Percentiles rank a stretch among this genome's conserved stretches.
Conservation (phyloP, 2,113 vertebrate species). For the Cacatua alba region DNA sequence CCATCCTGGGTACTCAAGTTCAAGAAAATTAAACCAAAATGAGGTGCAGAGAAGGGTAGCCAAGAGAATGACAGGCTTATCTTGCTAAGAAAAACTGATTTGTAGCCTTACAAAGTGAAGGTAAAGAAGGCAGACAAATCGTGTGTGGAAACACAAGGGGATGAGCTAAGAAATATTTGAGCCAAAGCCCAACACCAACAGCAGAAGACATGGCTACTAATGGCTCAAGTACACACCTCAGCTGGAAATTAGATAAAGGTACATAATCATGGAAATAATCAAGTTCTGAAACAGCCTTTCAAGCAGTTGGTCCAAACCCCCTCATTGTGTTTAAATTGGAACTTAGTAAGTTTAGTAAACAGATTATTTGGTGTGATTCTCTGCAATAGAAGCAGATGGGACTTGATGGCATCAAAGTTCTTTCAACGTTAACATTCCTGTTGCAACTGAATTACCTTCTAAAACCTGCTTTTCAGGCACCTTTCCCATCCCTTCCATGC, state of each 20-base stretch:
- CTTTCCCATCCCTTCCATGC: background rate
- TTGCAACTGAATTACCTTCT: background rate
- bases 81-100: background rate
- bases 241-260: background rate
- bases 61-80: background rate
- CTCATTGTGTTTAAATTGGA: background rate
- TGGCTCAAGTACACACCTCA: background rate
- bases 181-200: background rate
- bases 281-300: background rate
- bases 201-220: background rate
- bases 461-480: background rate
- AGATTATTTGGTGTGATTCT: background rate
- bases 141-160: background rate
- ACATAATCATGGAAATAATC: background rate
- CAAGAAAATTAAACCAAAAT: background rate
- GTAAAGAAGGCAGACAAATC: background rate
- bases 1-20: background rate
- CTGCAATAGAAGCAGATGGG: background rate
- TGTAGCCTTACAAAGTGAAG: background rate
- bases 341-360: background rate
- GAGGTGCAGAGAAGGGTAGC: background rate
- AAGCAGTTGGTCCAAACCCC: background rate
- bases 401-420: background rate
- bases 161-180: background rate
- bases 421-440: background rate